phyloP scores from a whole-genome alignment of 2,797 vertebrate genomes.

The Uromys caudimaculatus region DNA sequence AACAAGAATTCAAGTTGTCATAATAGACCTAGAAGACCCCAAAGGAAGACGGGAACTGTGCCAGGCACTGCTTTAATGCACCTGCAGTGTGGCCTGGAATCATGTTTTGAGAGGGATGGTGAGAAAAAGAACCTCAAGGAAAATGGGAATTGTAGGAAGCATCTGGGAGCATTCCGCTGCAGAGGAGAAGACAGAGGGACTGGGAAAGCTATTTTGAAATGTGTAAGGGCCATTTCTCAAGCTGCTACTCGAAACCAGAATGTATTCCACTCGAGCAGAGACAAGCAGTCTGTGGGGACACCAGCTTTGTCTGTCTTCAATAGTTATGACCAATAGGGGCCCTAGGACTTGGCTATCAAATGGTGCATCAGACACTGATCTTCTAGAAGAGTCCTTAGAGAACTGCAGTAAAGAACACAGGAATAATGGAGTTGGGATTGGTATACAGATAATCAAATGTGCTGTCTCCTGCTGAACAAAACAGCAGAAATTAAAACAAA shows the following conservation, averaged over 20 bases:
- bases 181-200: background rate
- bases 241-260: background rate
- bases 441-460: background rate
- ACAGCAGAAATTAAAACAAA: background rate
- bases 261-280: background rate
- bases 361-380: background rate
- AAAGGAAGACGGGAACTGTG: background rate
- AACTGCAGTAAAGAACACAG: background rate
- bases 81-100: background rate
- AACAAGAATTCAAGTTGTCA: background rate
- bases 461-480: background rate
- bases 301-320: slow-evolving; percentile 2
- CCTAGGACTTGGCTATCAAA: background rate
- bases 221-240: background rate
- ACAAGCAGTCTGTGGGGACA: background rate
- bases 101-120: background rate
- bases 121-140: background rate
- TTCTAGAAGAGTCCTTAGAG: background rate
- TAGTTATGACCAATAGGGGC: background rate
- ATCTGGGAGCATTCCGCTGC: background rate
- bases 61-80: background rate
- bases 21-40: background rate
- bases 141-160: background rate
- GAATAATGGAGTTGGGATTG: background rate
- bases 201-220: background rate